A percentile compares a stretch with the other conserved stretches of the same genome.
Conservation (phyloP, 2,113 vertebrate species). For the Dicaeum eximium region DNA sequence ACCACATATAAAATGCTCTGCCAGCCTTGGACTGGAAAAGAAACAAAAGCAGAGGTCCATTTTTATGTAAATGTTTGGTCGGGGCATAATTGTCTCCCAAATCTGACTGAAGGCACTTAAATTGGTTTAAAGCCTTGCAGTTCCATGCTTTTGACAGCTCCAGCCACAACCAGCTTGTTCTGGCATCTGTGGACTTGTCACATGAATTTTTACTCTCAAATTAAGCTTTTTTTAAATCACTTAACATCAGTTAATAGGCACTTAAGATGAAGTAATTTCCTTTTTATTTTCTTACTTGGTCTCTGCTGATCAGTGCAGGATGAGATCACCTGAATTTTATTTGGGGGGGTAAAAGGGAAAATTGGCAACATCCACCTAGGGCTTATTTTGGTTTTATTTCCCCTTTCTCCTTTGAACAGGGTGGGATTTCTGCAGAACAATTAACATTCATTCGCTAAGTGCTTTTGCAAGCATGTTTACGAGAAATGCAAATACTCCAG, state of each 20-base stretch:
- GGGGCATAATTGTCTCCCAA: background rate
- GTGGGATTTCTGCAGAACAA: background rate
- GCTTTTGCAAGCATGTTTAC: background rate
- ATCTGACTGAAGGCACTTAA: background rate
- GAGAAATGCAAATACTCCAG: background rate
- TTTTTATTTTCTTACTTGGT: slow-evolving; percentile 2
- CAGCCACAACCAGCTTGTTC: background rate
- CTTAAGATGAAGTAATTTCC: slow-evolving; percentile 31
- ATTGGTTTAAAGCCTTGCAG: background rate
- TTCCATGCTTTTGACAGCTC: background rate
- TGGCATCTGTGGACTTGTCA: background rate
- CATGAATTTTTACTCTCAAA: background rate
- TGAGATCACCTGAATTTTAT: slow-evolving; percentile 32
- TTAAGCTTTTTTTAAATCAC: background rate
- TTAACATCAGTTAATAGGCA: background rate
- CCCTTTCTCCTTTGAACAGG: background rate
- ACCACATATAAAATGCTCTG: background rate
- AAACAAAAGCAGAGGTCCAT: background rate
- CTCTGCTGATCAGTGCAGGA: background rate
- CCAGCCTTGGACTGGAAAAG: background rate
- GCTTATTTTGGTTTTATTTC: background rate
- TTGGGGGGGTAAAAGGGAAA: background rate
- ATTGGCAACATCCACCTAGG: background rate
- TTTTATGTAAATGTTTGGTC: background rate
- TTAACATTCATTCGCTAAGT: background rate